Percentiles rank a stretch among this genome's conserved stretches.
Conservation (phyloP, 2,888 invertebrate genomes). For the Harpagoxenus sublaevis region DNA sequence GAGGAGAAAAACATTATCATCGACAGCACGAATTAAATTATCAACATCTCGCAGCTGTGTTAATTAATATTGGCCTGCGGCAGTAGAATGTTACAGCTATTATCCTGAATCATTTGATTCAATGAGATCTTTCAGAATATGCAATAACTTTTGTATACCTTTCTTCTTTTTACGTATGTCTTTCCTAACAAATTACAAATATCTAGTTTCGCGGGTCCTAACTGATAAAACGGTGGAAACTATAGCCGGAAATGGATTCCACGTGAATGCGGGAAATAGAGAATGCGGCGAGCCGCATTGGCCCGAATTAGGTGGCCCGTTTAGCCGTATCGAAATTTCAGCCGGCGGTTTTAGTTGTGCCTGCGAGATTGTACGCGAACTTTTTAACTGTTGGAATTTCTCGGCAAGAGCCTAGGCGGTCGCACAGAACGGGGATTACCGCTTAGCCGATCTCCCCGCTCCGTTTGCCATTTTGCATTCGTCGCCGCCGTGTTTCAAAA, state of each 20-base stretch:
- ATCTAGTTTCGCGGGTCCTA: neutral
- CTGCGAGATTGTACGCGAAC: slow-evolving; percentile 15
- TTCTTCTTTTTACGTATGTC: neutral
- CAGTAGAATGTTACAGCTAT: neutral
- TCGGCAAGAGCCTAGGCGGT: neutral
- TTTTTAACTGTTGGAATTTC: slow-evolving; percentile 34
- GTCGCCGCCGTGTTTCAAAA: slow-evolving; percentile 22
- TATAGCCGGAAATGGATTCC: slow-evolving; percentile 11
- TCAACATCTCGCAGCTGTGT: neutral
- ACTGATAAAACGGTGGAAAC: slow-evolving; percentile 39
- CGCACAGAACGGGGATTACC: slow-evolving; percentile 6
- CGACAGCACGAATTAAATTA: slow-evolving; percentile 11
- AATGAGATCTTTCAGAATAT: slow-evolving; percentile 58
- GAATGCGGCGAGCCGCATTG: slow-evolving; percentile 30
- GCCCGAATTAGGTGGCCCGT: slow-evolving; percentile 17
- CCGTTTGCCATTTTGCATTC: slow-evolving; percentile 31
- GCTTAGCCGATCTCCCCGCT: neutral
- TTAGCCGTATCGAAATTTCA: slow-evolving; percentile 45
- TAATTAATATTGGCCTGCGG: neutral
- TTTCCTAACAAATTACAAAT: neutral
- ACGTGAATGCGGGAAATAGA: slow-evolving; percentile 31
- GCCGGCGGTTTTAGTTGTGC: slow-evolving; percentile 3
- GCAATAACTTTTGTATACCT: neutral
- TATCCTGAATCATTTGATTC: neutral
- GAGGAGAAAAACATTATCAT: slow-evolving; percentile 38